A percentile compares a stretch with the other conserved stretches of the same genome.
Evolutionary conservation across 2,113 vertebrate species (phyloP).

Genomic region (Xerus inauris): DNA sequence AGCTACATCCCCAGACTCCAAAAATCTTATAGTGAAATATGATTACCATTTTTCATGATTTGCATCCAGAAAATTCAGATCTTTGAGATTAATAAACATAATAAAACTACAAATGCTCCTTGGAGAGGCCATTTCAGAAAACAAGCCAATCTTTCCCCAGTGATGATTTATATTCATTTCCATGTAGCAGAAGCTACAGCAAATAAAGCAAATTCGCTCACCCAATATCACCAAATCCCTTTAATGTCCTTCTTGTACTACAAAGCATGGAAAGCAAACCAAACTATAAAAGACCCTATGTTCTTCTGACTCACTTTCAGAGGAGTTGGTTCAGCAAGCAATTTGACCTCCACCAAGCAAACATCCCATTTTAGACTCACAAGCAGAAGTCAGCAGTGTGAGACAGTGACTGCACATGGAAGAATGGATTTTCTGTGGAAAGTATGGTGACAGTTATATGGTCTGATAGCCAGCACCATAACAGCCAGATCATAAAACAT

Average conservation of each 20-base stretch:
- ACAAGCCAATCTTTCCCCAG: neutral
- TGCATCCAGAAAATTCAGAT: constrained; percentile 58
- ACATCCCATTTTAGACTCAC: neutral
- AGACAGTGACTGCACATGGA: neutral
- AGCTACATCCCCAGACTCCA: too few relatives aligned
- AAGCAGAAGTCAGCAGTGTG: neutral
- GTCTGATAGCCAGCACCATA: neutral
- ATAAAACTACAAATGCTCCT: constrained; percentile 46
- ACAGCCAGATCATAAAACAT: neutral
- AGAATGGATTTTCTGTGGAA: neutral
- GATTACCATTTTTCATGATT: too few relatives aligned
- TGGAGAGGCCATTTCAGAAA: constrained; percentile 31
- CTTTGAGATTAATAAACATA: constrained; percentile 42
- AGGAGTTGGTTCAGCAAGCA: neutral
- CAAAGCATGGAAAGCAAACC: neutral
- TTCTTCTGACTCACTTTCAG: neutral
- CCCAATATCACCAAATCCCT: neutral
- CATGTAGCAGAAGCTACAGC: neutral
- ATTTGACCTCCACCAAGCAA: constrained; percentile 5
- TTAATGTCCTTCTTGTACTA: neutral
- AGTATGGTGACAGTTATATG: neutral
- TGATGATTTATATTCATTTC: neutral
- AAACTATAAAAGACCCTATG: neutral
- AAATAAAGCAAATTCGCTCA: neutral
- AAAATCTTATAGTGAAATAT: too few relatives aligned